Evolutionary conservation across 2,888 invertebrate species (phyloP).

Genomic region (Napeogenes inachia): DNA sequence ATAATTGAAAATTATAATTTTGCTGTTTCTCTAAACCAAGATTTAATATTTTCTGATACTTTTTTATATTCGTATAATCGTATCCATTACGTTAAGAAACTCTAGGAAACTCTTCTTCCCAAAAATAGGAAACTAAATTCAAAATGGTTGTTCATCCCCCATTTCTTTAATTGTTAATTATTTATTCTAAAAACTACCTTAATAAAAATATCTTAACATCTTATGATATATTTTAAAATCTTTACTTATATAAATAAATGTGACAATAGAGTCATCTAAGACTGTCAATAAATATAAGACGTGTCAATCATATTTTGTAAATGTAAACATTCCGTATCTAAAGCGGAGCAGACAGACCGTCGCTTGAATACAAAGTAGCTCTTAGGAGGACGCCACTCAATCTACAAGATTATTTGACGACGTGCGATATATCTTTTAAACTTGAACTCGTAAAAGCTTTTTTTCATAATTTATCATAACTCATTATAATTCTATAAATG

Average conservation of each 20-base stretch:
- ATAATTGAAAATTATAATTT: too few species aligned
- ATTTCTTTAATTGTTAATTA: too few species aligned
- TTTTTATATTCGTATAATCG: too few species aligned
- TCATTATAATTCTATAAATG: too few species aligned
- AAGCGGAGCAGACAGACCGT: slow-evolving; percentile 17
- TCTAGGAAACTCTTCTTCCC: too few species aligned
- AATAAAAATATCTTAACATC: neutral
- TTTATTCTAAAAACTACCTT: neutral
- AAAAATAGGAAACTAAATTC: too few species aligned
- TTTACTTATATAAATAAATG: neutral
- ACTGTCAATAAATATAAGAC: slow-evolving; percentile 6
- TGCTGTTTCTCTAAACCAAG: too few species aligned
- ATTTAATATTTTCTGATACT: too few species aligned
- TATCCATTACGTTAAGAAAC: too few species aligned
- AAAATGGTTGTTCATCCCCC: too few species aligned
- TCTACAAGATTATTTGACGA: slow-evolving; percentile 18
- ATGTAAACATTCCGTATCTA: slow-evolving; percentile 20
- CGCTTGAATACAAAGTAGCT: slow-evolving; percentile 27
- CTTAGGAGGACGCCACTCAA: slow-evolving; percentile 20
- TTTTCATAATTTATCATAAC: neutral
- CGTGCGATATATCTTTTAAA: neutral
- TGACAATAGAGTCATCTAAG: neutral
- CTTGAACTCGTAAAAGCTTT: neutral
- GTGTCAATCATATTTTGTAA: slow-evolving; percentile 12
- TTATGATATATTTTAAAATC: too few species aligned